Percentiles rank a stretch among this genome's conserved stretches.
Evolutionary conservation across 2,113 vertebrate genomes (phyloP).

Genomic region (Neodon shergylaensis): DNA sequence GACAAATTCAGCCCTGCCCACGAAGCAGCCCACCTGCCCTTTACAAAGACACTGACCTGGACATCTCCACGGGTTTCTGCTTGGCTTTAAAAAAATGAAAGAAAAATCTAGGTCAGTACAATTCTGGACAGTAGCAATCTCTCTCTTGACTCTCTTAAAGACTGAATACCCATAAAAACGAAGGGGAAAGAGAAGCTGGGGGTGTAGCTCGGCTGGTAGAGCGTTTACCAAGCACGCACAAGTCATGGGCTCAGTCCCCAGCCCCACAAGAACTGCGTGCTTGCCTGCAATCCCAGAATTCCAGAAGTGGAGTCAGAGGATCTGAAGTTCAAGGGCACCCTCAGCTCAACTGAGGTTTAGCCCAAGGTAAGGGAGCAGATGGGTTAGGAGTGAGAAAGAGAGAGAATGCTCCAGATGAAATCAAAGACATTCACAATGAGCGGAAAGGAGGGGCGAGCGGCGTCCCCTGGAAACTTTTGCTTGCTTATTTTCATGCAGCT

Average conservation of each 20-base stretch:
- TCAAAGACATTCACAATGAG: not conserved
- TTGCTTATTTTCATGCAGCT: not conserved
- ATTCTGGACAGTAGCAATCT: not conserved
- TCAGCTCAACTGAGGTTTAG: not conserved
- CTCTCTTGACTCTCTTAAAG: not conserved
- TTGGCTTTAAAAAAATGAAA: slow-evolving; percentile 83
- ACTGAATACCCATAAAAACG: not conserved
- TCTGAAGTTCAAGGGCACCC: not conserved
- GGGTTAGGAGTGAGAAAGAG: not conserved
- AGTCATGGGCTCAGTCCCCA: not conserved
- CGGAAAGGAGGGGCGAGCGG: not conserved
- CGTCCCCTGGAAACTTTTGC: not conserved
- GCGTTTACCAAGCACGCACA: not conserved
- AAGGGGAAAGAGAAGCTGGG: not conserved
- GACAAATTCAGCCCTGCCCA: not conserved
- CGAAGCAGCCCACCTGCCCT: not conserved
- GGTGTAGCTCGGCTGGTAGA: not conserved
- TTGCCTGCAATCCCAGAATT: not conserved
- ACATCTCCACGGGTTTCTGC: slow-evolving; percentile 84
- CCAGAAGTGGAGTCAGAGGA: not conserved
- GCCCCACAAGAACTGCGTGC: not conserved
- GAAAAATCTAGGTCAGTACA: slow-evolving; percentile 59
- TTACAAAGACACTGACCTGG: slow-evolving; percentile 82
- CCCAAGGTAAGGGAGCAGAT: not conserved
- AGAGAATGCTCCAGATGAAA: not conserved